phyloP scores from a whole-genome alignment of 2,797 vertebrate species.

The Dicrostonyx torquatus region DNA sequence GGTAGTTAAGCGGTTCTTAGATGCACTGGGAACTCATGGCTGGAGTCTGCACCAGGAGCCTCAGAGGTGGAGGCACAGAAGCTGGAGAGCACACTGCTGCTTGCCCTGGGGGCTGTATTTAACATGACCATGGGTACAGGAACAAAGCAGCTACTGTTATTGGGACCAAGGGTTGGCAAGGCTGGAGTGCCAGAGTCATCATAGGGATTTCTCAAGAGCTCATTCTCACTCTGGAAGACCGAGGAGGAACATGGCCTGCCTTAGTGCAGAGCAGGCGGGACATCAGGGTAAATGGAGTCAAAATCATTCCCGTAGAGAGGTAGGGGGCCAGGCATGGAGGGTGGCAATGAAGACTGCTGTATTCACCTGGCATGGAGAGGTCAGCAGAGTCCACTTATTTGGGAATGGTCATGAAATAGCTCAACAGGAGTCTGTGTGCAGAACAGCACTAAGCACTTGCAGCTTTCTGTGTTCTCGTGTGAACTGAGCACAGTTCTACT shows the following conservation, averaged over 20 bases:
- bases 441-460: not conserved
- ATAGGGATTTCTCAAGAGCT: not conserved
- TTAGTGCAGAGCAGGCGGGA: not conserved
- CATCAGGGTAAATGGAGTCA: rapidly evolving
- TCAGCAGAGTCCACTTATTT: not conserved
- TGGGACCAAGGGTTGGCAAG: not conserved
- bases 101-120: not conserved
- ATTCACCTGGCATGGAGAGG: rapidly evolving
- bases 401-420: not conserved
- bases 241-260: not conserved
- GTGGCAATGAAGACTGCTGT: too few relatives aligned
- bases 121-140: too few relatives aligned
- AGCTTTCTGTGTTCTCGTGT: not conserved
- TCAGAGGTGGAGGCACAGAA: not conserved
- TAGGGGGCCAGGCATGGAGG: not conserved
- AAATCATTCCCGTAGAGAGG: not conserved
- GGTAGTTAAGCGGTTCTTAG: not conserved
- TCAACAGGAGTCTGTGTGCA: not conserved
- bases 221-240: too few relatives aligned
- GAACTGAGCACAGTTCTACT: not conserved
- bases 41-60: not conserved
- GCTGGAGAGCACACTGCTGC: not conserved
- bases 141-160: not conserved
- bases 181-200: not conserved
- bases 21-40: not conserved